These are phyloP conservation scores for Tortricodes alternella DNA, from an alignment of 2,888 invertebrate genomes.

Conservation along the genomic window DNA sequence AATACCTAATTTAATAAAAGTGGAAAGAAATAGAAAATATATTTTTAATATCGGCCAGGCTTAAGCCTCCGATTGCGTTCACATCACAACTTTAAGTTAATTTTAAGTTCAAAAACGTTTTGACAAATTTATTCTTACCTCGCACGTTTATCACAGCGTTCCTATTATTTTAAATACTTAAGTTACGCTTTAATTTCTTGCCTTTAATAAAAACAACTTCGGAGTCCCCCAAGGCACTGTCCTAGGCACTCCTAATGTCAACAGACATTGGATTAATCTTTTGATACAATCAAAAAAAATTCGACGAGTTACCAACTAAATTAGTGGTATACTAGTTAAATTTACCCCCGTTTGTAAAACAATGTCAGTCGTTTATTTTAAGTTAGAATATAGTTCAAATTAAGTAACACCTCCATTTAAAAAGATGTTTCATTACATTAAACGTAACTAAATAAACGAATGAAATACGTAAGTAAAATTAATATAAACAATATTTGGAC, in stretches of 20 bases:
- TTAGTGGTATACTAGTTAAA: not conserved
- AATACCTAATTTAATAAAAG: conserved; percentile 45
- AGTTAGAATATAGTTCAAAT: not conserved
- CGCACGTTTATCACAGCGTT: conserved; percentile 67
- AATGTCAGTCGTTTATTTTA: conserved; percentile 14
- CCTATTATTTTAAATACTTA: conserved; percentile 50
- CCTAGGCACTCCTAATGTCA: conserved; percentile 54
- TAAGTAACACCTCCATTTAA: not conserved
- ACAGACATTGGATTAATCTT: conserved; percentile 8
- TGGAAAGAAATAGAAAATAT: conserved; percentile 40
- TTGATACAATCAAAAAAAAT: not conserved
- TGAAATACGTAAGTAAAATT: not conserved
- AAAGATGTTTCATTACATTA: not conserved
- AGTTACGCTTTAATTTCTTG: conserved; percentile 46
- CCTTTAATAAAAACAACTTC: conserved; percentile 39
- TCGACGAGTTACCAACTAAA: not conserved
- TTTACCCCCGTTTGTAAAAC: not conserved
- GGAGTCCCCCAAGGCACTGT: conserved; percentile 68
- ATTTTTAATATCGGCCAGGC: conserved; percentile 47
- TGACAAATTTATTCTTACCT: conserved; percentile 47
- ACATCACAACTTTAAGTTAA: conserved; percentile 42
- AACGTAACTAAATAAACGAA: not conserved
- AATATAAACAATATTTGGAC: conserved; percentile 8
- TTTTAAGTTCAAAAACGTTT: conserved; percentile 45
- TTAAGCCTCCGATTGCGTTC: conserved; percentile 56